Evolutionary conservation across 92 coral and sea anemone species (phyloP), one percentile per base, ranked within the genome.

Genomic region (Galaxea fascicularis): DNA sequence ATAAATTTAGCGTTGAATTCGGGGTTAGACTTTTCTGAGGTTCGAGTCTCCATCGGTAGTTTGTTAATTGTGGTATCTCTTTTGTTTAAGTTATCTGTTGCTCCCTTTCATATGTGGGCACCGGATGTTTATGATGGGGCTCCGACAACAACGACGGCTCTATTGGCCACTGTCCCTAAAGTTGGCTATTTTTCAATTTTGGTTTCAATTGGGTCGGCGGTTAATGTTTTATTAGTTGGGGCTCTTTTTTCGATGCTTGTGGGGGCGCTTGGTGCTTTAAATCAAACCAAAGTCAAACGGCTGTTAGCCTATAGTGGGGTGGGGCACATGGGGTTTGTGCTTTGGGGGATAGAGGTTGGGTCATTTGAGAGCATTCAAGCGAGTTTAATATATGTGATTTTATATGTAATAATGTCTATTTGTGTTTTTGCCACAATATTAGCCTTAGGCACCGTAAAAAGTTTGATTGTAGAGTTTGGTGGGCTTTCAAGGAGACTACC

Each of bases 41-140:
- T 85, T 62, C 72, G 87, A 82, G 85, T 89, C 62, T 91, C 94
- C 39, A 90, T 90, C 82, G 95, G 91, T 51, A 57, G 89, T 68
- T 85, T 84, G 59, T 82, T 87, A 85, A 85, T 90, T 65, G 88
- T 89, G 76, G 92, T 85, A 12, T 84, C 95, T 69, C 88, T 89
- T 76, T 90, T 90, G 74, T 93, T 93, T 86, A 93, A 93, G 83
- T 71, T 93, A 51, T 91, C 94, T 63, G 97, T 90, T 64, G 97
- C 97, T 52, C 97, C 97, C 62, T 93, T 93, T 83, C 97, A 93
- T 91, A 93, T 93, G 97, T 93, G 97, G 88, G 98, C 92, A 51
- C 98, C 98, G 54, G 98, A 93, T 84, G 98, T 93, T 54, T 93
- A 93, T 82, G 95, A 93, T 62, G 98, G 98, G 59, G 98, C 94